Evolutionary conservation across 2,888 invertebrate genomes (phyloP).

Genomic region (Andrena praecox): DNA sequence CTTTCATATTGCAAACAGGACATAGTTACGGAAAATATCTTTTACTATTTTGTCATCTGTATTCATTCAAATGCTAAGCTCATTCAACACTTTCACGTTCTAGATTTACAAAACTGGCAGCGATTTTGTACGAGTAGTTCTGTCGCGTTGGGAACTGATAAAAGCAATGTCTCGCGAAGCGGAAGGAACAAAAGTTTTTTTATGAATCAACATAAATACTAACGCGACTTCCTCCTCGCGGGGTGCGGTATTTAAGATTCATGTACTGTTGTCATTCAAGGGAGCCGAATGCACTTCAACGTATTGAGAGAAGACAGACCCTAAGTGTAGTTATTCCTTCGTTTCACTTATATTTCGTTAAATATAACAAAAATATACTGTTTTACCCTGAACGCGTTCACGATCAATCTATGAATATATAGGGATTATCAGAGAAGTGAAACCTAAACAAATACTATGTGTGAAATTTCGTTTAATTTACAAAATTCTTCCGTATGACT

Average conservation of each 20-base stretch:
- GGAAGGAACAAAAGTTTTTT: constrained; percentile 11
- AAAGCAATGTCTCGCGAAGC: constrained; percentile 6
- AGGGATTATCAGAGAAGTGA: constrained; percentile 60
- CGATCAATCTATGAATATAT: constrained; percentile 43
- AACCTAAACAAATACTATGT: constrained; percentile 70
- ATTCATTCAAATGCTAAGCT: constrained; percentile 62
- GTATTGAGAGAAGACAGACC: constrained; percentile 16
- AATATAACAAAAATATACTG: constrained; percentile 57
- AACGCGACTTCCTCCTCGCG: background rate
- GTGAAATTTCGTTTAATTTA: constrained; percentile 77
- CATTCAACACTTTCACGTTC: constrained; percentile 42
- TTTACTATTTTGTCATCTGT: constrained; percentile 72
- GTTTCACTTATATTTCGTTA: constrained; percentile 38
- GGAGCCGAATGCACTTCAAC: constrained; percentile 4
- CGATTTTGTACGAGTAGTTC: constrained; percentile 34
- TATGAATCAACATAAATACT: constrained; percentile 4
- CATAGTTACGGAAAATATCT: constrained; percentile 77
- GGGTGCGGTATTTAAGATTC: constrained; percentile 1
- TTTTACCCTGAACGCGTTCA: constrained; percentile 44
- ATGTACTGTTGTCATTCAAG: background rate
- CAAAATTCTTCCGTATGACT: constrained; percentile 75
- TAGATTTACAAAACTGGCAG: constrained; percentile 39
- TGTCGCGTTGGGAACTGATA: background rate
- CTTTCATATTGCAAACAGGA: constrained; percentile 72
- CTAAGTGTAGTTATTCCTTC: constrained; percentile 17